Conservation (phyloP, 2,797 vertebrate genomes). For the Neoniphon sammara region DNA sequence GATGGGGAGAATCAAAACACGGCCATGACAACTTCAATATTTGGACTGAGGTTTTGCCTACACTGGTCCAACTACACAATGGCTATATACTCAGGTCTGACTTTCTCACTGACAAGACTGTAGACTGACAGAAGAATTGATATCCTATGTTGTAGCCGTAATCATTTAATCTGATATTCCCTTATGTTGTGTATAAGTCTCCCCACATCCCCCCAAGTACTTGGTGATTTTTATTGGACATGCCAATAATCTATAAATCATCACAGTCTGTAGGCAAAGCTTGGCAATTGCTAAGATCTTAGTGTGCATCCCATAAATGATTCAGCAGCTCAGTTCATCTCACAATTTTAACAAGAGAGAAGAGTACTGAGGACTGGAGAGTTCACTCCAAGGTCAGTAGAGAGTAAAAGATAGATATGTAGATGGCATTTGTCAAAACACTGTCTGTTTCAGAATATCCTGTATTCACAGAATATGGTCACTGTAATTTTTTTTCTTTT, state of each 20-base stretch:
- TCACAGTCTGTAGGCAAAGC: slow-evolving; percentile 3
- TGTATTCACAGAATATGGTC: too few relatives aligned
- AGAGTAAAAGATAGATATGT: too few relatives aligned
- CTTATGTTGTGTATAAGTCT: slow-evolving; percentile 19
- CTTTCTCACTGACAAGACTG: slow-evolving; percentile 10
- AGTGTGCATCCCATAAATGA: slow-evolving; percentile 48
- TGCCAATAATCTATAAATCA: slow-evolving; percentile 42
- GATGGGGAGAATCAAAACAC: not conserved
- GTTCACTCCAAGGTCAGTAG: not conserved
- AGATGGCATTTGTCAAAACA: too few relatives aligned
- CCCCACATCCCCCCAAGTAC: slow-evolving; percentile 3
- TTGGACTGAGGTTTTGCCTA: slow-evolving; percentile 8
- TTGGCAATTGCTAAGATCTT: slow-evolving; percentile 26
- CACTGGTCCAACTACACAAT: not conserved
- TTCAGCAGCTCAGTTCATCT: slow-evolving; percentile 38
- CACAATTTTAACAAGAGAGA: slow-evolving; percentile 22
- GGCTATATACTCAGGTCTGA: not conserved
- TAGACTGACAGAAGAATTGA: slow-evolving; percentile 9
- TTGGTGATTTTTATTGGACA: not conserved
- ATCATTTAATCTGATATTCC: slow-evolving; percentile 24
- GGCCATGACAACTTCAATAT: not conserved
- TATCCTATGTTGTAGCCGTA: not conserved
- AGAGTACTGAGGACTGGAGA: not conserved
- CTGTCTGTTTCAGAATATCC: too few relatives aligned
- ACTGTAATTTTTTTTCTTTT: too few relatives aligned